A percentile compares a stretch with the other conserved stretches of the same genome.
Evolutionary conservation across 2,888 invertebrate genomes (phyloP).

Genomic region (Synergus japonicus): DNA sequence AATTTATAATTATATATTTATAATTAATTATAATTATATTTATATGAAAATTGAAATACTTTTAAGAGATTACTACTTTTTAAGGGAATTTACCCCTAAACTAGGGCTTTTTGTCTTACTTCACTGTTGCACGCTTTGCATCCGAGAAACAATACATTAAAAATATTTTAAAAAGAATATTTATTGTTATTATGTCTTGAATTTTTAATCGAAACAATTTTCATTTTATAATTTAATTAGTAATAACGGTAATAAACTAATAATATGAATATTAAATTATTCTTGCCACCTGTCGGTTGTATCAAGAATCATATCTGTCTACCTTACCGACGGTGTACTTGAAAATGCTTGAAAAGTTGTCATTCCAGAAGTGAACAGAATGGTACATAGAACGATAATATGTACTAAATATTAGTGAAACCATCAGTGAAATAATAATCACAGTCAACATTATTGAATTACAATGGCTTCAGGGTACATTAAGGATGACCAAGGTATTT

Average conservation of each 20-base stretch:
- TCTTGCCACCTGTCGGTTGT: not conserved
- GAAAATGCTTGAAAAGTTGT: conserved; percentile 4
- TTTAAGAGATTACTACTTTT: no score
- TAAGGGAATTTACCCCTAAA: not conserved
- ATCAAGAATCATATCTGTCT: not conserved
- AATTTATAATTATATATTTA: no score
- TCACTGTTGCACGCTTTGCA: not conserved
- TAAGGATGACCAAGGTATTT: conserved; percentile 74
- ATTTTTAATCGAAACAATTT: not conserved
- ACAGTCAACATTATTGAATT: conserved; percentile 42
- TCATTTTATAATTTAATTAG: not conserved
- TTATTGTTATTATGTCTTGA: not conserved
- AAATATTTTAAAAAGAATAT: not conserved
- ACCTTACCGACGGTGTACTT: not conserved
- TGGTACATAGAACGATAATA: conserved; percentile 59
- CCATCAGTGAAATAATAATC: conserved; percentile 61
- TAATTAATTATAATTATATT: no score
- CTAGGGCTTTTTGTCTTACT: not conserved
- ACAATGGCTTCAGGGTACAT: conserved; percentile 74
- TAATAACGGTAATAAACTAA: not conserved
- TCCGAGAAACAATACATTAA: not conserved
- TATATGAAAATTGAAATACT: no score
- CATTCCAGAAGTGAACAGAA: conserved; percentile 46
- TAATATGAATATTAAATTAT: not conserved
- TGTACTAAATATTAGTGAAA: conserved; percentile 53